phyloP scores from a whole-genome alignment of 2,797 vertebrate genomes.

The Syngnathus acus region DNA sequence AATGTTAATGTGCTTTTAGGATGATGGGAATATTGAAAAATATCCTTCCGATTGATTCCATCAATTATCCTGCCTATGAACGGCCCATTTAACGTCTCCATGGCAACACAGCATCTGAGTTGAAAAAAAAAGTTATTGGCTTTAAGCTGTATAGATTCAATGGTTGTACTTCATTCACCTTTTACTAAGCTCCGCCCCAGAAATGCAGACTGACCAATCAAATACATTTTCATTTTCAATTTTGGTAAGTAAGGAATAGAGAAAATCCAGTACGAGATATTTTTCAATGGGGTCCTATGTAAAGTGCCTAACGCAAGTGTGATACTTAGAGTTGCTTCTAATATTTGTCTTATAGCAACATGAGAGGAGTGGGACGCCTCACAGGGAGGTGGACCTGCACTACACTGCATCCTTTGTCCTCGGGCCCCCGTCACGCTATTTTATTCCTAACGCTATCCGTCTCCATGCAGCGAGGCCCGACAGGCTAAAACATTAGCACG shows the following conservation, averaged over 20 bases:
- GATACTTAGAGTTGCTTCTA: not conserved
- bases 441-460: conserved; percentile 59
- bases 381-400: conserved; percentile 6
- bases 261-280: no score
- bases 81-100: conserved; percentile 58
- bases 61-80: conserved; percentile 56
- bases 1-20: conserved; percentile 71
- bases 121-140: not conserved
- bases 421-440: conserved; percentile 51
- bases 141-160: not conserved
- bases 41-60: conserved; percentile 62
- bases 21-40: conserved; percentile 71
- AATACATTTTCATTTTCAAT: not conserved
- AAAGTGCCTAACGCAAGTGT: not conserved
- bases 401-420: conserved; percentile 43
- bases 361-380: not conserved
- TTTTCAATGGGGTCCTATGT: no score
- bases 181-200: not conserved
- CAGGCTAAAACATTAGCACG: conserved; percentile 60
- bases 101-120: conserved; percentile 19
- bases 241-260: not conserved
- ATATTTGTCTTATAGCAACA: not conserved
- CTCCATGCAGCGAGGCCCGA: conserved; percentile 47
- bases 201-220: not conserved
- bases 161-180: not conserved